Evolutionary conservation across 2,797 vertebrate species (phyloP), one percentile per base, ranked within the genome.

Genomic region (Tapirus indicus): DNA sequence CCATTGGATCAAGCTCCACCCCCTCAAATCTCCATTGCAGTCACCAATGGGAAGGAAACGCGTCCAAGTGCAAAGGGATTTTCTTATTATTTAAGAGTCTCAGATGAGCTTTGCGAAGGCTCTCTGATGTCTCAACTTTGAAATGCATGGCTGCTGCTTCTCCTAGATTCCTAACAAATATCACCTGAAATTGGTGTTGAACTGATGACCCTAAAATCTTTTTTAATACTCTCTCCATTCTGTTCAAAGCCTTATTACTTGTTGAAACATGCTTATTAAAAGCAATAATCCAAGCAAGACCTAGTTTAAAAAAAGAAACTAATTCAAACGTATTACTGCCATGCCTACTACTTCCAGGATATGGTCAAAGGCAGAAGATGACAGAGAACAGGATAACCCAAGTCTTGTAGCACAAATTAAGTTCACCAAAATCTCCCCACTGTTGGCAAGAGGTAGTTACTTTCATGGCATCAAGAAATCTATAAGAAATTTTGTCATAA

Each of bases 201-300:
- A 95, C 21, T 68, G 47, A 86, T 84, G 68, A 71, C 41, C 74
- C 47, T 83, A 29, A 83, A 95, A 84, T 85, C 54, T 91, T 88
- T 97, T 78, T 83, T 27, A 91, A 87, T 71, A 85, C 11, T 78
- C 72, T 58, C 35, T 94, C 74, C 84, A 94, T 88, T 87, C 49
- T 92, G 92, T 94, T 95, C 75, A 60, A 9, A 79, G 71, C 35
- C 25, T 54, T 85, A 66, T 41, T 35, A 74, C 82, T 91, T 93
- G 64, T 32, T 86, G 14, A 86, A 91, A 80, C 49, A 83, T 72
- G 35, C 88, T 92, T 91, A 90, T 93, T 93, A 97, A 96, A 96
- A 91, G 41, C 75, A 60, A 92, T 88, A 91, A 94, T 92, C 75
- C 18, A 96, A 97, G 69, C 18, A 96, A 97, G 69, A 92, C 64